Conservation (phyloP, 2,888 invertebrate species). For the Chrysodeixis includens region DNA sequence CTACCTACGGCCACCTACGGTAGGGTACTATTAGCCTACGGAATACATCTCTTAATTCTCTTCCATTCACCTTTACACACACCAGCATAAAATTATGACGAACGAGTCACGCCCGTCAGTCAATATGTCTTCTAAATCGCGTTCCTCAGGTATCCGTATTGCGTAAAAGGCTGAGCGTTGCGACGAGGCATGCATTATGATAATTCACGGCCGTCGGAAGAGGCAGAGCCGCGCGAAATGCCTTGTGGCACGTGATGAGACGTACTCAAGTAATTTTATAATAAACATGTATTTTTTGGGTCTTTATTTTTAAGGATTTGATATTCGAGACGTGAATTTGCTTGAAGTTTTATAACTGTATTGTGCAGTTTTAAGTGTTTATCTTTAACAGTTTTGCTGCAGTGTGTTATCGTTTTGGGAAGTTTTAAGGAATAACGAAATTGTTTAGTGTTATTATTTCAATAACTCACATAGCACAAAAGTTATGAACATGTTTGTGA, state of each 20-base stretch:
- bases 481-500: no score
- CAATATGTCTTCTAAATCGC: conserved; percentile 64
- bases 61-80: background rate
- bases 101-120: conserved; percentile 52
- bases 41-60: background rate
- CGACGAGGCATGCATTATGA: conserved; percentile 71
- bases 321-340: background rate
- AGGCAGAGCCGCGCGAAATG: conserved; percentile 54
- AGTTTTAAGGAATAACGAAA: background rate
- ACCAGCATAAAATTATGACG: conserved; percentile 37
- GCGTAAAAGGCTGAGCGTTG: conserved; percentile 58
- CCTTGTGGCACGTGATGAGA: conserved; percentile 45
- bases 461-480: no score
- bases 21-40: no score
- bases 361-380: background rate
- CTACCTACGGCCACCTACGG: no score
- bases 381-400: background rate
- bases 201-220: conserved; percentile 61
- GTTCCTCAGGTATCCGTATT: conserved; percentile 57
- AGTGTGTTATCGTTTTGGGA: background rate
- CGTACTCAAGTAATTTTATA: conserved; percentile 48
- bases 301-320: conserved; percentile 16
- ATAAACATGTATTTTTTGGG: conserved; percentile 36
- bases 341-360: background rate
- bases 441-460: background rate